phyloP scores from a whole-genome alignment of 2,888 invertebrate genomes.

The Eilema griseolum region DNA sequence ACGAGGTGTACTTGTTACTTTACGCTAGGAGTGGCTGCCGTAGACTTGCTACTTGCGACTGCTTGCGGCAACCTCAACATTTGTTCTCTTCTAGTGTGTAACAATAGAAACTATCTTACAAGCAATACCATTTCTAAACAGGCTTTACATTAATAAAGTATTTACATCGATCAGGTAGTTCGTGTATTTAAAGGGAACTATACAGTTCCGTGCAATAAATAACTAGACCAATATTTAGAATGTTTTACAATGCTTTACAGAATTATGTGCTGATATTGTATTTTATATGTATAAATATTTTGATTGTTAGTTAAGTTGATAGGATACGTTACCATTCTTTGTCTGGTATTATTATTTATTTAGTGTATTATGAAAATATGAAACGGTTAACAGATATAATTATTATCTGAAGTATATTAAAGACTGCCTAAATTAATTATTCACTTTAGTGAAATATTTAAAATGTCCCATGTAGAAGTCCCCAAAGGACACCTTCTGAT shows the following conservation, averaged over 20 bases:
- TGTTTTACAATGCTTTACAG: constrained; percentile 83
- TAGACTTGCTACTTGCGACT: neutral
- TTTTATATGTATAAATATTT: constrained; percentile 73
- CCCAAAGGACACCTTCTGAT: constrained; percentile 39
- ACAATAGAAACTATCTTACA: constrained; percentile 39
- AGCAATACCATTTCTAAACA: constrained; percentile 56
- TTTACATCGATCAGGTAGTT: constrained; percentile 74
- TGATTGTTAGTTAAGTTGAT: constrained; percentile 76
- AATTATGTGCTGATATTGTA: constrained; percentile 81
- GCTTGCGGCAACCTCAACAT: constrained; percentile 20
- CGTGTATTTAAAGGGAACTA: constrained; percentile 61
- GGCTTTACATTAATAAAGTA: constrained; percentile 59
- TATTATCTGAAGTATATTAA: constrained; percentile 81
- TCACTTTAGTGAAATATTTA: constrained; percentile 74
- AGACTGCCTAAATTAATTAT: constrained; percentile 86
- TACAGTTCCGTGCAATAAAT: constrained; percentile 79
- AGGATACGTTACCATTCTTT: constrained; percentile 82
- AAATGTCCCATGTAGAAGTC: constrained; percentile 63
- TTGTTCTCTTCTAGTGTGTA: constrained; percentile 33
- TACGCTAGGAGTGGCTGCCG: constrained; percentile 22
- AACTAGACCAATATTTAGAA: constrained; percentile 86
- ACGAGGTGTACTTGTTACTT: constrained; percentile 46
- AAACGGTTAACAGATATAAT: constrained; percentile 73
- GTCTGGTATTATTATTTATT: constrained; percentile 81
- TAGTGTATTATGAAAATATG: constrained; percentile 74